Evolutionary conservation across 2,797 vertebrate species (phyloP).

Genomic region (Botia kubotai): DNA sequence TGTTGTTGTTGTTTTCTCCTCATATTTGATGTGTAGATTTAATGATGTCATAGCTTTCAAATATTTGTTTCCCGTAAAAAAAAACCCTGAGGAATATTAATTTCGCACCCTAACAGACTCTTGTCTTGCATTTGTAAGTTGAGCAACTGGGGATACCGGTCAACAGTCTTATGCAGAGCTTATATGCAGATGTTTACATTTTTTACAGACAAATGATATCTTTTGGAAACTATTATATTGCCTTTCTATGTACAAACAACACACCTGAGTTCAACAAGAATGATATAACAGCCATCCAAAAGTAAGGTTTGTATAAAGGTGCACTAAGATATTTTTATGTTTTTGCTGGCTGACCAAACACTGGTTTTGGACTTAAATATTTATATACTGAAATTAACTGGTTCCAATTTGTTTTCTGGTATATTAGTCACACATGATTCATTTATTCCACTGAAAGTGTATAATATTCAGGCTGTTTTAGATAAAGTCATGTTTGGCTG

Average conservation of each 20-base stretch:
- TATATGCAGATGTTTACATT: slow-evolving; percentile 1
- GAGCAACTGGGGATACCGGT: slow-evolving; percentile 90
- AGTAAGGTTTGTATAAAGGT: neutral
- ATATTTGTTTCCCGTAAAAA: slow-evolving; percentile 85
- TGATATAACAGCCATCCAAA: neutral
- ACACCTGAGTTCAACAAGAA: neutral
- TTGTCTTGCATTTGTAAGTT: slow-evolving; percentile 90
- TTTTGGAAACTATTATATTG: neutral
- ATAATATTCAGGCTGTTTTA: too few species aligned
- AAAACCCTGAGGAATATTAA: slow-evolving; percentile 91
- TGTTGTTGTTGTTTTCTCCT: slow-evolving; percentile 54
- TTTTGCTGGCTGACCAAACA: neutral
- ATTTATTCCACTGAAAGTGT: too few species aligned
- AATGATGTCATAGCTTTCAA: slow-evolving; percentile 80
- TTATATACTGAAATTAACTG: neutral
- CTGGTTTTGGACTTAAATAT: neutral
- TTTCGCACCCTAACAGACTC: slow-evolving; percentile 94
- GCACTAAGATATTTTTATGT: neutral
- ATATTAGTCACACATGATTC: too few species aligned
- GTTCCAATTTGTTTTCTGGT: too few species aligned
- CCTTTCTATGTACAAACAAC: neutral
- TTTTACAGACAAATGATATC: neutral
- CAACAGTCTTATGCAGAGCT: slow-evolving; percentile 53
- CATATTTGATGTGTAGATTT: slow-evolving; percentile 77
- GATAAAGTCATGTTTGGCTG: neutral